Evolutionary conservation across 2,113 vertebrate genomes (phyloP).

Genomic region (Pleuronectes platessa): DNA sequence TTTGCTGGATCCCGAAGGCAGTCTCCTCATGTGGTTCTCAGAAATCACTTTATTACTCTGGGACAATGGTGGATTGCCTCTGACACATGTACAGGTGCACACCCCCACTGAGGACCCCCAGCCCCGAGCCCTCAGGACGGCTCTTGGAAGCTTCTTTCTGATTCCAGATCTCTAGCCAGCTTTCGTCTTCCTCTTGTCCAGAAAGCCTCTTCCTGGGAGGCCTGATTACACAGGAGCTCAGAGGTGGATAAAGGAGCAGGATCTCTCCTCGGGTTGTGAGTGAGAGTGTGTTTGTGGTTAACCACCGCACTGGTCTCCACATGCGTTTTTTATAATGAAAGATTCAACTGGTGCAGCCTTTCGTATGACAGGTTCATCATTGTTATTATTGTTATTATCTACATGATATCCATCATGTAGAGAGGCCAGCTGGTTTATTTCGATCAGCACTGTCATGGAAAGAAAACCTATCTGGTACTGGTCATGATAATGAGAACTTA

Average conservation of each 20-base stretch:
- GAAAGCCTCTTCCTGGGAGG: slow-evolving; percentile 52
- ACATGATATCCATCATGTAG: neutral
- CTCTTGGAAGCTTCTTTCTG: slow-evolving; percentile 46
- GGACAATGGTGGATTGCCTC: slow-evolving; percentile 30
- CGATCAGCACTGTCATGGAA: too few species aligned
- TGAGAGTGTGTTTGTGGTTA: slow-evolving; percentile 14
- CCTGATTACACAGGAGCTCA: slow-evolving; percentile 54
- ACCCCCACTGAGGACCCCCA: slow-evolving; percentile 56
- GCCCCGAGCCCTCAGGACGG: slow-evolving; percentile 39
- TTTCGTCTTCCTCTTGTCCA: slow-evolving; percentile 50
- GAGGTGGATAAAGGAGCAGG: slow-evolving; percentile 29
- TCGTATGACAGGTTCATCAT: neutral
- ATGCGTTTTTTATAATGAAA: slow-evolving; percentile 34
- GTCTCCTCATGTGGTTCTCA: slow-evolving; percentile 38
- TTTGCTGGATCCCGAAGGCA: slow-evolving; percentile 37
- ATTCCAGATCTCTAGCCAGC: slow-evolving; percentile 19
- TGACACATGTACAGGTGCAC: slow-evolving; percentile 57
- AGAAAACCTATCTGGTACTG: too few species aligned
- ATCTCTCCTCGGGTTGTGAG: slow-evolving; percentile 12
- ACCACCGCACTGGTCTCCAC: slow-evolving; percentile 16
- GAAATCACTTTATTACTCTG: slow-evolving; percentile 43
- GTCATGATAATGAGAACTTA: too few species aligned
- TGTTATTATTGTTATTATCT: too few species aligned
- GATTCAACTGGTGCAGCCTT: neutral
- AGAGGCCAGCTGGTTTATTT: neutral